phyloP scores from a whole-genome alignment of 2,888 invertebrate species.

The Trypoxylon attenuatum region DNA sequence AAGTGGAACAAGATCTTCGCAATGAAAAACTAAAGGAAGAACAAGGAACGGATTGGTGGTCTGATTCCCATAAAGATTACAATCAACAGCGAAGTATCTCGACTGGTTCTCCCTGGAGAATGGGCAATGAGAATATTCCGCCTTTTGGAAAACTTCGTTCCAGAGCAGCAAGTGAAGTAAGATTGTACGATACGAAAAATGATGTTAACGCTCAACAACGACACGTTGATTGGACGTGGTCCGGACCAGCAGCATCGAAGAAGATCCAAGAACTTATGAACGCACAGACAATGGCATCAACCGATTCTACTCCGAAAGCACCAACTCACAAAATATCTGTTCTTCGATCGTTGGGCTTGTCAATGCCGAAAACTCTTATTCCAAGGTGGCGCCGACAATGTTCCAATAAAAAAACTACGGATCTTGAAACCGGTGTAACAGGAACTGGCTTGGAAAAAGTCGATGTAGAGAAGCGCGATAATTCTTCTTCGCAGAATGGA shows the following conservation, averaged over 20 bases:
- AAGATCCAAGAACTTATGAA: constrained; percentile 77
- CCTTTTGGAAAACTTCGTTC: constrained; percentile 74
- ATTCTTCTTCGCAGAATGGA: neutral
- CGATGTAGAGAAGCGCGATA: neutral
- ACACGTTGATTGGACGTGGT: constrained; percentile 81
- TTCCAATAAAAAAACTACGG: constrained; percentile 8
- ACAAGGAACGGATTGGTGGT: neutral
- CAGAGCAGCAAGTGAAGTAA: constrained; percentile 80
- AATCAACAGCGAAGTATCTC: constrained; percentile 75
- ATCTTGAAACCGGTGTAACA: neutral
- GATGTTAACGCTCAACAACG: constrained; percentile 69
- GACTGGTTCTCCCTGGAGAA: constrained; percentile 75
- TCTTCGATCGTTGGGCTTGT: constrained; percentile 62
- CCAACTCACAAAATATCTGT: neutral
- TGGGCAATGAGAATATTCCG: constrained; percentile 74
- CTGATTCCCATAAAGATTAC: neutral
- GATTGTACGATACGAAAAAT: constrained; percentile 66
- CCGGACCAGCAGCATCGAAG: constrained; percentile 79
- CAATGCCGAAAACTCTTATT: constrained; percentile 59
- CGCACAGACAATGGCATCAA: constrained; percentile 57
- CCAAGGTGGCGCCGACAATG: constrained; percentile 42
- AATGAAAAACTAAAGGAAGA: constrained; percentile 9
- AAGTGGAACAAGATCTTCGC: constrained; percentile 27
- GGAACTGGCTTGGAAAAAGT: neutral
- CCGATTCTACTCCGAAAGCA: neutral